Evolutionary conservation across 2,113 vertebrate species (phyloP).

Genomic region (Corythaixoides concolor): DNA sequence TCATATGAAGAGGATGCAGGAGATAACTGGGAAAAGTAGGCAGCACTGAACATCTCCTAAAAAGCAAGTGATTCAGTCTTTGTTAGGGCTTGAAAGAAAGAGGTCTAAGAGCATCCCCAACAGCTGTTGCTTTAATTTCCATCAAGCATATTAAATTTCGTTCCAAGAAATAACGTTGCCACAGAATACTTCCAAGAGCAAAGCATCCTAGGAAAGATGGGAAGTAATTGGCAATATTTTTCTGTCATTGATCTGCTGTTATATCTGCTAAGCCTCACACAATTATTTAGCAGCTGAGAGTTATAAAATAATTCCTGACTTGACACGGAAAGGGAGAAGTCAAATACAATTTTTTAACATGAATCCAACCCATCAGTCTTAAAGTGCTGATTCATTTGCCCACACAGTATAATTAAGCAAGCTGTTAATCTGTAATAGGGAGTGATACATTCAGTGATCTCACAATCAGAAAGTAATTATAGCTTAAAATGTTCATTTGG

Average conservation of each 20-base stretch:
- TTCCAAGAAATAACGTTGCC: neutral
- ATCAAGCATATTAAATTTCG: neutral
- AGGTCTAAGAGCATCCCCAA: neutral
- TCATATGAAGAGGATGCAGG: neutral
- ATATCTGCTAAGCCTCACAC: neutral
- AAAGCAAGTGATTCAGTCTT: neutral
- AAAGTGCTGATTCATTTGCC: conserved; percentile 43
- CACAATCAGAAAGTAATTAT: conserved; percentile 41
- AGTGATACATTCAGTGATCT: conserved; percentile 18
- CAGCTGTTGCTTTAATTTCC: conserved; percentile 55
- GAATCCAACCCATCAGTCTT: conserved; percentile 13
- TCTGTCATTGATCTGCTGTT: neutral
- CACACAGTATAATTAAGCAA: conserved; percentile 46
- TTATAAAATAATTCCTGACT: conserved; percentile 41
- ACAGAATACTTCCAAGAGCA: neutral
- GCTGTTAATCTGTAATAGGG: conserved; percentile 53
- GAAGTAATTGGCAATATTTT: neutral
- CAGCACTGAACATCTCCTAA: neutral
- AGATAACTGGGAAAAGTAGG: neutral
- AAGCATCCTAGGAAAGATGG: neutral
- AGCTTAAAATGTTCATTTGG: neutral
- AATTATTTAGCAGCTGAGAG: conserved; percentile 1
- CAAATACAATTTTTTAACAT: conserved; percentile 1
- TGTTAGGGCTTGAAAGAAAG: neutral
- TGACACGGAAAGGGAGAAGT: neutral